These are phyloP conservation scores for Rhynchotus rufescens DNA, from an alignment of 2,797 vertebrate species.

Conservation along the genomic window DNA sequence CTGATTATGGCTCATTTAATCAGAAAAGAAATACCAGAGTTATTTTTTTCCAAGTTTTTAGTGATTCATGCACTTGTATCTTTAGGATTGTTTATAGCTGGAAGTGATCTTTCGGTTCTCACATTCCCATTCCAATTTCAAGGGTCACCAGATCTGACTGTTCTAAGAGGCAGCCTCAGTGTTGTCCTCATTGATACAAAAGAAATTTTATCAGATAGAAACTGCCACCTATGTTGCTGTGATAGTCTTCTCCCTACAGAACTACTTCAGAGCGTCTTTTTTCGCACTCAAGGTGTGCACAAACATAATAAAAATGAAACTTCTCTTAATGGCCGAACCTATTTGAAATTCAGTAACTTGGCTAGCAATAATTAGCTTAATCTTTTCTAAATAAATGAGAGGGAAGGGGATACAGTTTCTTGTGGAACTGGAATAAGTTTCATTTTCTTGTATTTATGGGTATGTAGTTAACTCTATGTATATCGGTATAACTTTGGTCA, in stretches of 20 bases:
- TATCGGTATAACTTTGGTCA: neutral
- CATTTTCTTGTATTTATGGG: neutral
- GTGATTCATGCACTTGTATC: neutral
- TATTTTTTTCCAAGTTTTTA: neutral
- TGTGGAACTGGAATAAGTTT: neutral
- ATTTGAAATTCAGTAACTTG: neutral
- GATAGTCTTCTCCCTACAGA: neutral
- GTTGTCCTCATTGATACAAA: neutral
- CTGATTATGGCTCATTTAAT: rapidly evolving
- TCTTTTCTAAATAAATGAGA: conserved; percentile 4
- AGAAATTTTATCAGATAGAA: neutral
- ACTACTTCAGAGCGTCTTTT: neutral
- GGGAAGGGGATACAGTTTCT: neutral
- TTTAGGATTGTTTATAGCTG: neutral
- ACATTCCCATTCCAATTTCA: neutral
- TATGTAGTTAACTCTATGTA: neutral
- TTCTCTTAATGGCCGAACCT: neutral
- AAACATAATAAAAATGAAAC: conserved; percentile 25
- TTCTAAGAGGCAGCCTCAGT: neutral
- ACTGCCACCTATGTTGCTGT: neutral
- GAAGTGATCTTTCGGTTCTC: neutral
- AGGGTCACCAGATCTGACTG: neutral
- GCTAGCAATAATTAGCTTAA: neutral
- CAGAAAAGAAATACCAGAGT: neutral
- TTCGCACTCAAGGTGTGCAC: neutral